Evolutionary conservation across 2,113 vertebrate genomes (phyloP).

Genomic region (Cebus imitator): DNA sequence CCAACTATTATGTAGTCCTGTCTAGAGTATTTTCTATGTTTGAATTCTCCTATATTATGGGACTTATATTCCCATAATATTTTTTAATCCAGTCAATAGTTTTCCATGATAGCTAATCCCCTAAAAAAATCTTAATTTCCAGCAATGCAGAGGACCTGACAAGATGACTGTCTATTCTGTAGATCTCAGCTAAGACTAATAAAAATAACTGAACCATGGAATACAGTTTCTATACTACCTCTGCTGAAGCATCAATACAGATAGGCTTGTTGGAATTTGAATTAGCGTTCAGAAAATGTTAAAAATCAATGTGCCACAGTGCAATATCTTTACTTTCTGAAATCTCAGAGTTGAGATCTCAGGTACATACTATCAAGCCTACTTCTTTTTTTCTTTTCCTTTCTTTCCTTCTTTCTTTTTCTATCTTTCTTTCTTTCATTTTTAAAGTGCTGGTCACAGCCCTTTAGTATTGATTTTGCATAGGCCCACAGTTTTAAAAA

Average conservation of each 20-base stretch:
- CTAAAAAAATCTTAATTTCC: neutral
- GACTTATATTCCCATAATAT: neutral
- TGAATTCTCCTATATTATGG: neutral
- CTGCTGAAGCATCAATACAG: neutral
- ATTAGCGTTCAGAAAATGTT: neutral
- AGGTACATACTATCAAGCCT: neutral
- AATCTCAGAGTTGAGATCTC: neutral
- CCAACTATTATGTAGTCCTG: neutral
- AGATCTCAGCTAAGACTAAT: neutral
- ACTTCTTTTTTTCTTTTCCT: neutral
- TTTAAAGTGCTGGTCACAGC: neutral
- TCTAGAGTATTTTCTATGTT: conserved; percentile 25
- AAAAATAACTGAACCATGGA: neutral
- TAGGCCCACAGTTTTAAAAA: neutral
- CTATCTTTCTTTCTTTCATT: neutral
- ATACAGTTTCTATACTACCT: neutral
- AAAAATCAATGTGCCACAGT: neutral
- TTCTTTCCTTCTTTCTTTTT: too few relatives aligned
- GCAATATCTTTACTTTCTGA: neutral
- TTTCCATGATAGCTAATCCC: neutral
- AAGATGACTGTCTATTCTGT: neutral
- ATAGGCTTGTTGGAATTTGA: neutral
- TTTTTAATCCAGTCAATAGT: conserved; percentile 19
- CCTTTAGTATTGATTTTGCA: neutral
- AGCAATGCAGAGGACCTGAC: neutral